Conservation (phyloP, 2,888 invertebrate species). For the Marronus borbonicus region DNA sequence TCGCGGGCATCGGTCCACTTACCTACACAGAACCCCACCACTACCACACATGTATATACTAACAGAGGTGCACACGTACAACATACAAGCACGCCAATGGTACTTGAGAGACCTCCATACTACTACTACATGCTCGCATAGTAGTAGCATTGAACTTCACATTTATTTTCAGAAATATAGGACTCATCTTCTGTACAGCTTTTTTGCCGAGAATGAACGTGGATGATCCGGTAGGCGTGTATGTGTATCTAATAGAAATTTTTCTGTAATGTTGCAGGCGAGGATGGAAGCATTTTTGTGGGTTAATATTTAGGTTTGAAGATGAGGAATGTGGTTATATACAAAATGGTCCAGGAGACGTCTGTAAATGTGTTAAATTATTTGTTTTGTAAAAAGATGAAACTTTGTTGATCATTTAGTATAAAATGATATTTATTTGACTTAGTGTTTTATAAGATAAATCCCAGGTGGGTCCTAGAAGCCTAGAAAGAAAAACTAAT, state of each 20-base stretch:
- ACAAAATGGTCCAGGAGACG: no score
- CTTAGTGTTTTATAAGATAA: no score
- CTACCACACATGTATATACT: constrained; percentile 59
- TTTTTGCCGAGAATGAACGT: constrained; percentile 2
- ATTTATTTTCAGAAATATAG: constrained; percentile 55
- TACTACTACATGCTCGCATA: constrained; percentile 51
- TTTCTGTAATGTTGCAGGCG: no score
- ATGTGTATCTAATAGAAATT: not conserved
- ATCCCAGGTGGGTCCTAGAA: no score
- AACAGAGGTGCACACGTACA: constrained; percentile 12
- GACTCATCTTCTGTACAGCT: constrained; percentile 5
- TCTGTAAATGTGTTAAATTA: no score
- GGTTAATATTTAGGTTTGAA: no score
- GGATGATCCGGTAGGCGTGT: not conserved
- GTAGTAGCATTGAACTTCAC: constrained; percentile 60
- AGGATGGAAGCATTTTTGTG: no score
- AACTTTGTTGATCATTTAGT: no score
- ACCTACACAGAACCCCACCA: constrained; percentile 67
- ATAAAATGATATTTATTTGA: no score
- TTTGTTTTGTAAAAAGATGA: no score
- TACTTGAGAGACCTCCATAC: constrained; percentile 31
- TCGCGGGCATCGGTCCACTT: constrained; percentile 68
- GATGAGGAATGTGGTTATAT: no score
- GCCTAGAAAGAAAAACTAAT: no score
- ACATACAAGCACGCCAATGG: constrained; percentile 4